These are phyloP conservation scores for Notolepis coatsorum DNA, from an alignment of 2,797 vertebrate genomes.

Conservation along the genomic window DNA sequence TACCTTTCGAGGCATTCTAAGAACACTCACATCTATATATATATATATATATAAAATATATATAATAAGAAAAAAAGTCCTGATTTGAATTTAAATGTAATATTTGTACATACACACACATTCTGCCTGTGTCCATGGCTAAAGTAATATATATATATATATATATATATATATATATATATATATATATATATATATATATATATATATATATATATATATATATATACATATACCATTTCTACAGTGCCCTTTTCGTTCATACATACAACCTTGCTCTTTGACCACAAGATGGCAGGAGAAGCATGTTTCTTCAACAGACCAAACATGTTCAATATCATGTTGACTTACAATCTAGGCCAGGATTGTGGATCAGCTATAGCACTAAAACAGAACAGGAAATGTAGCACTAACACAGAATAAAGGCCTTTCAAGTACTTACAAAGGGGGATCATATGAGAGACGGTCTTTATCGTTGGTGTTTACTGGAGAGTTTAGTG, in stretches of 20 bases:
- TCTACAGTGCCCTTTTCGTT: conserved; percentile 7
- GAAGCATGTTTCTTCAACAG: conserved; percentile 3
- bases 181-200: too few species aligned
- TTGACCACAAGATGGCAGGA: conserved; percentile 60
- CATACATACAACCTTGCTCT: neutral
- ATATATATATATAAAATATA: too few species aligned
- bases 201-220: too few species aligned
- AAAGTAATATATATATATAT: conserved; percentile 1
- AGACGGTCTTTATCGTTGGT: conserved; percentile 9
- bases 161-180: too few species aligned
- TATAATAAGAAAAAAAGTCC: conserved; percentile 17
- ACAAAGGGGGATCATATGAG: conserved; percentile 9
- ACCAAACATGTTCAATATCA: neutral
- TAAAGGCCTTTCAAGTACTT: conserved; percentile 36
- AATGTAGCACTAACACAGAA: conserved; percentile 1
- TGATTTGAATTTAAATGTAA: neutral
- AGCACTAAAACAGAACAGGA: conserved; percentile 20
- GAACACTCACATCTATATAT: too few species aligned
- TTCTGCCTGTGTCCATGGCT: neutral
- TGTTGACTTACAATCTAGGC: conserved; percentile 8
- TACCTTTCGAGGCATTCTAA: conserved; percentile 31
- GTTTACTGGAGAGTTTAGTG: conserved; percentile 6
- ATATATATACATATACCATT: neutral
- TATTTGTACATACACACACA: neutral
- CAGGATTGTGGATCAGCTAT: conserved; percentile 30